Percentiles rank a stretch among this genome's conserved stretches.
Conservation (phyloP, 2,113 vertebrate genomes). For the Boleophthalmus pectinirostris region DNA sequence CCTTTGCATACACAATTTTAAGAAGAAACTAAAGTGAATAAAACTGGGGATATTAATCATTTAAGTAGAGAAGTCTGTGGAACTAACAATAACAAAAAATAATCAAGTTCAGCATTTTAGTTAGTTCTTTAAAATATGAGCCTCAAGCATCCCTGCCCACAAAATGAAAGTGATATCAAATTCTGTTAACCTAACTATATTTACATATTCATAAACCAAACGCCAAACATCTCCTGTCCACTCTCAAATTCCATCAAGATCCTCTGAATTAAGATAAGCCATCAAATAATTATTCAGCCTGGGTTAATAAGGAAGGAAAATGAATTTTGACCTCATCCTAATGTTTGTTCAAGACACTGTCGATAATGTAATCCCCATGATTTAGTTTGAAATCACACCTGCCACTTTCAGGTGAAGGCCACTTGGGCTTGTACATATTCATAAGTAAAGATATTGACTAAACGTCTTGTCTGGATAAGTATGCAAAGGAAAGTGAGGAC, state of each 20-base stretch:
- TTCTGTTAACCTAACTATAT: not conserved
- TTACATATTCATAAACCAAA: not conserved
- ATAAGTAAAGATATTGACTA: slow-evolving; percentile 67
- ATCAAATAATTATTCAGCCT: not conserved
- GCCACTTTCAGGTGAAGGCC: slow-evolving; percentile 66
- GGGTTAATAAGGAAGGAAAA: slow-evolving; percentile 40
- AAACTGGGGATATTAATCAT: too few species aligned
- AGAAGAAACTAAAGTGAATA: too few species aligned
- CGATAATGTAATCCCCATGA: slow-evolving; percentile 72
- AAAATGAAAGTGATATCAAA: not conserved
- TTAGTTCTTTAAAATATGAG: too few species aligned
- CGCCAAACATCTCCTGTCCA: slow-evolving; percentile 8
- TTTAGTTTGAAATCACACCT: slow-evolving; percentile 69
- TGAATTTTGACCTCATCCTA: slow-evolving; percentile 58
- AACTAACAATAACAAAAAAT: too few species aligned
- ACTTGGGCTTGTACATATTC: slow-evolving; percentile 71
- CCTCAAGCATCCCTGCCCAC: not conserved
- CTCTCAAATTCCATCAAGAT: slow-evolving; percentile 11
- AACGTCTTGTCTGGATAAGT: slow-evolving; percentile 61
- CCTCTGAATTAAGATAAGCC: not conserved
- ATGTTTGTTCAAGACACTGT: slow-evolving; percentile 71
- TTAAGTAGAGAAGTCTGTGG: too few species aligned
- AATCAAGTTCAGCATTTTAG: too few species aligned
- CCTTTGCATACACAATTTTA: too few species aligned
- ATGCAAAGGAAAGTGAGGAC: slow-evolving; percentile 49